Base-by-base conservation (phyloP, 2,888 invertebrate genomes). In the Hirtodrosophila cameraria region DNA sequence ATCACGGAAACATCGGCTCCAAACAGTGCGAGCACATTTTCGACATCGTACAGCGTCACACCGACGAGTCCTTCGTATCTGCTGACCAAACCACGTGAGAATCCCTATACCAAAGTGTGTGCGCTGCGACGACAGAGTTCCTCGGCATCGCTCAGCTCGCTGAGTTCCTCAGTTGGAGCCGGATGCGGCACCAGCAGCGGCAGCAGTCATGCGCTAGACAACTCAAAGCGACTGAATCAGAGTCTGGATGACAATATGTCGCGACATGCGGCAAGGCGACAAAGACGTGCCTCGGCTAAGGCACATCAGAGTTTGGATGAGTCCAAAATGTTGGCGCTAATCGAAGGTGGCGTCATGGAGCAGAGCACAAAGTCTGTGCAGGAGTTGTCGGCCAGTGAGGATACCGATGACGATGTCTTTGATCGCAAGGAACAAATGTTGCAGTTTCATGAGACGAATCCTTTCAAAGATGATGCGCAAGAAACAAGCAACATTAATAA, bases 21-120 rank as follows among this genome's bases (percentile, higher is more conserved):
- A 1, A 80, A 82, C 8, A 79, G 83, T 48, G 75, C 89, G 7
- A 84, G 88, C 53, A 88, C 88, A 0, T 68, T 80, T 5, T 82
- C 89, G 4, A 82, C 77, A 23, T 76, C 87, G 1, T 92, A 92
- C 53, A 91, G 92, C 13, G 94, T 94, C 0, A 94, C 95, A 2
- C 95, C 95, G 30, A 86, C 80, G 3, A 20, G 92, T 93, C 49
- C 96, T 93, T 90, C 96, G 94, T 9, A 91, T 94, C 54, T 89
- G 57, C 46, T 88, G 8, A 94, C 95, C 88, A 94, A 95, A 8
- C 95, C 95, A 0, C 92, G 96, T 54, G 96, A 96, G 89, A 96
- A 95, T 89, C 95, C 96, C 0, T 97, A 97, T 88, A 96, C 97
- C 1, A 97, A 97, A 92, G 95, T 96, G 2, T 97, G 97, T 88